Conservation (phyloP, 2,888 invertebrate genomes). For the Orthosia gracilis region DNA sequence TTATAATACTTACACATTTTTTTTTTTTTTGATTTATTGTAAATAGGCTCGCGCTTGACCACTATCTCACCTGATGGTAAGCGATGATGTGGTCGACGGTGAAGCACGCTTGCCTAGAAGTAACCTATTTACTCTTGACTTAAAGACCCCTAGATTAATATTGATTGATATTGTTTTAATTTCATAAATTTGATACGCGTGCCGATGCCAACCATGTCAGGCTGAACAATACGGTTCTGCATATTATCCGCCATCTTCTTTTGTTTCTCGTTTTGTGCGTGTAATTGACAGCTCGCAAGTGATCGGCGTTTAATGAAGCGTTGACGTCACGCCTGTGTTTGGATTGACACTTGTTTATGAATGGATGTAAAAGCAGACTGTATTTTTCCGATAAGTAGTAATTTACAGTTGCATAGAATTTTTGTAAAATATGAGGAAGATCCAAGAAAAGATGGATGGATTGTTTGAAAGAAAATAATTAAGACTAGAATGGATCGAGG, state of each 20-base stretch:
- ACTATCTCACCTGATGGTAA: no score
- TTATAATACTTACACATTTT: no score
- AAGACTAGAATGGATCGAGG: no score
- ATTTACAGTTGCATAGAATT: neutral
- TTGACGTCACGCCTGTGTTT: slow-evolving; percentile 1
- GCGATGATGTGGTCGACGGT: no score
- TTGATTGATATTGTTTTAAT: slow-evolving; percentile 52
- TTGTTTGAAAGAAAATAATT: no score
- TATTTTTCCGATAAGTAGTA: neutral
- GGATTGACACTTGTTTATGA: slow-evolving; percentile 7
- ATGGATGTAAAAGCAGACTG: neutral
- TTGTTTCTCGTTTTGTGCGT: slow-evolving; percentile 42
- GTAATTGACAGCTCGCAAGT: slow-evolving; percentile 30
- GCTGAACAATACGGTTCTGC: slow-evolving; percentile 32
- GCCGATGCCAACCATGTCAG: neutral
- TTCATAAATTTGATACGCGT: slow-evolving; percentile 48
- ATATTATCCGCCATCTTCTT: slow-evolving; percentile 38
- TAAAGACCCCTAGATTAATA: no score
- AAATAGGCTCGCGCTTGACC: no score
- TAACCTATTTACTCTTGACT: no score
- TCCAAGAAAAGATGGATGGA: no score
- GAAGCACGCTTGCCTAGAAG: no score
- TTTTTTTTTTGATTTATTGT: no score
- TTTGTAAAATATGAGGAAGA: no score
- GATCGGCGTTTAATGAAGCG: slow-evolving; percentile 26